These are phyloP conservation scores for Papilio xuthus DNA, from an alignment of 1,140 invertebrate genomes.

Conservation along the genomic window DNA sequence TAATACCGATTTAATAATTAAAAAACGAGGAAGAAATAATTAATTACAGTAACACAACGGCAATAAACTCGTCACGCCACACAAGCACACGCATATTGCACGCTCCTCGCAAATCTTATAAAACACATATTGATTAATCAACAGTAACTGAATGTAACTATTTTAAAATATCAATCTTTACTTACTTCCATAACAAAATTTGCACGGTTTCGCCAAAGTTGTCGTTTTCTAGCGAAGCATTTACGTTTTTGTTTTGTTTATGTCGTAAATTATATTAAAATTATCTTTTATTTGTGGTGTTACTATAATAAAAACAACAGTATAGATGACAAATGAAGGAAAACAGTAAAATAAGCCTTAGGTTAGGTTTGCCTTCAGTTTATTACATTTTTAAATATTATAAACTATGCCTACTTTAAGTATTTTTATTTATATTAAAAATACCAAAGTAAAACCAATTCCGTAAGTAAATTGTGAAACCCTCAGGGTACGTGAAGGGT, in stretches of 20 bases:
- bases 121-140: background rate
- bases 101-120: background rate
- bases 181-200: no score
- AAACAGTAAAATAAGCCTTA: no score
- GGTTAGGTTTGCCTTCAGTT: no score
- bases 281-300: no score
- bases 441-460: constrained; percentile 8
- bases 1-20: no score
- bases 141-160: background rate
- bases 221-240: no score
- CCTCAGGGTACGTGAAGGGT: constrained; percentile 24
- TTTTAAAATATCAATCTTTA: background rate
- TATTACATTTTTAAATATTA: no score
- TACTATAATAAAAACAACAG: no score
- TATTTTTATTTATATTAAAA: constrained; percentile 1
- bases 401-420: background rate
- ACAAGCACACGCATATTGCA: background rate
- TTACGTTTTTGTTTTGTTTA: no score
- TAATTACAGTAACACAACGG: background rate
- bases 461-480: constrained; percentile 23
- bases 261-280: no score
- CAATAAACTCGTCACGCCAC: background rate
- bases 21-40: background rate
- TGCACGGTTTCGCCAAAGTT: no score
- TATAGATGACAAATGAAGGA: no score